Conservation (phyloP, 2,797 vertebrate genomes). For the Megalops cyprinoides region DNA sequence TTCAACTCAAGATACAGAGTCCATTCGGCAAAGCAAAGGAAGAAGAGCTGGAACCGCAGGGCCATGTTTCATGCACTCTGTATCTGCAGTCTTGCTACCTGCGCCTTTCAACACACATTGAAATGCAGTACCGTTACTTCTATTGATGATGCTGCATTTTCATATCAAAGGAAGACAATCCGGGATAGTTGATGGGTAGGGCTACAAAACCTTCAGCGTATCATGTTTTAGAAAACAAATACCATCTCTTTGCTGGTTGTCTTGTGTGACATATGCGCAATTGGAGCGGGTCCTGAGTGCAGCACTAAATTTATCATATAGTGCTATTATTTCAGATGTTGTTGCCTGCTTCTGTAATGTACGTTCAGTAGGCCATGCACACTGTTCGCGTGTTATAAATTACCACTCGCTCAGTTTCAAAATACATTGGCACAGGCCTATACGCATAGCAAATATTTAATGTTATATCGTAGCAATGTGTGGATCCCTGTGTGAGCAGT, state of each 20-base stretch:
- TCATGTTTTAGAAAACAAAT: conserved; percentile 34
- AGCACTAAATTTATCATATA: too few species aligned
- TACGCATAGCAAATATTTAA: conserved; percentile 17
- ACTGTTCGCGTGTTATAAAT: neutral
- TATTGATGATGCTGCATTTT: neutral
- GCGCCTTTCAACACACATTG: neutral
- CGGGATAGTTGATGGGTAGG: conserved; percentile 35
- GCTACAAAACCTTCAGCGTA: conserved; percentile 34
- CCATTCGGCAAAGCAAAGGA: conserved; percentile 31
- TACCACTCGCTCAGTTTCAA: neutral
- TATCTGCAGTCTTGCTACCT: conserved; percentile 21
- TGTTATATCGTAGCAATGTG: neutral
- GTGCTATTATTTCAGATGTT: neutral
- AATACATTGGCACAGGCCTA: neutral
- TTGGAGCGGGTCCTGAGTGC: neutral
- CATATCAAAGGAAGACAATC: conserved; percentile 15
- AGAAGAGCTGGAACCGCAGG: conserved; percentile 39
- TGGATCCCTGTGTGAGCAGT: neutral
- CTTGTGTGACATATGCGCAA: neutral
- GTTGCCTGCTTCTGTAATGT: neutral
- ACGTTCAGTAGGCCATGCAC: neutral
- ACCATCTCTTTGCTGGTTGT: conserved; percentile 1
- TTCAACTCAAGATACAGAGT: conserved; percentile 60
- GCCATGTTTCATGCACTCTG: conserved; percentile 11
- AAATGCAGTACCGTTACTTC: conserved; percentile 21